Evolutionary conservation across 2,113 vertebrate species (phyloP), one percentile per base, ranked within the genome.

Genomic region (Mesocricetus auratus): DNA sequence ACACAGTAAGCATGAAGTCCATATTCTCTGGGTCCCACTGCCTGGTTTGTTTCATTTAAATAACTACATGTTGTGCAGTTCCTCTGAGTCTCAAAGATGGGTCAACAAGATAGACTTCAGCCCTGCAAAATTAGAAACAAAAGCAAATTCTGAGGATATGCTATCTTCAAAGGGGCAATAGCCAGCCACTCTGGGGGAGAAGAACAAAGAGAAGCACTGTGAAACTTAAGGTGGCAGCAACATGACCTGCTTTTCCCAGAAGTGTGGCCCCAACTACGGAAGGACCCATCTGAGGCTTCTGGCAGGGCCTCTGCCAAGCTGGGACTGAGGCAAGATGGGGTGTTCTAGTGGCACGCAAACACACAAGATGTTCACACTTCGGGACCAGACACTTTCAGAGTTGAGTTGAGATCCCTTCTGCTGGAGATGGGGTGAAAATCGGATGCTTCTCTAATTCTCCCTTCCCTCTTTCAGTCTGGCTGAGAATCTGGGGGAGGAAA

Each of bases 401-500:
- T 5, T 75, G 64, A 95, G 45, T 8, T 12, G 5, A 68, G 58
- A 58, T 24, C 39, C 47, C 16, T 71, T 26, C 29, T 71, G 77
- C 17, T 68, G 45, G 68, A 81, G n/a, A 62, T 7, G 91, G 73
- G 50, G 62, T 79, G n/a, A 78, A 60, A 73, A 36, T n/a, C 24
- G 45, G 53, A 82, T 66, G 68, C 95, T 92, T 93, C 96, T 85
- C 87, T 74, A 78, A 47, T 93, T 90, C 91, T 95, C 69, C 91
- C 89, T 97, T 91, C 85, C 95, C 53, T 47, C 93, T 96, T 75
- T 93, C 78, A 68, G 69, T 91, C 68, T 56, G 78, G 86, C 74
- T 92, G 83, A 96, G 83, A 91, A 31, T 87, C 50, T 83, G 47
- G 73, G 83, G 95, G 45, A 97, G 97, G 96, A 98, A 98, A 97